Evolutionary conservation across 1,140 invertebrate species (phyloP).

Genomic region (Drosophila micromelanica): DNA sequence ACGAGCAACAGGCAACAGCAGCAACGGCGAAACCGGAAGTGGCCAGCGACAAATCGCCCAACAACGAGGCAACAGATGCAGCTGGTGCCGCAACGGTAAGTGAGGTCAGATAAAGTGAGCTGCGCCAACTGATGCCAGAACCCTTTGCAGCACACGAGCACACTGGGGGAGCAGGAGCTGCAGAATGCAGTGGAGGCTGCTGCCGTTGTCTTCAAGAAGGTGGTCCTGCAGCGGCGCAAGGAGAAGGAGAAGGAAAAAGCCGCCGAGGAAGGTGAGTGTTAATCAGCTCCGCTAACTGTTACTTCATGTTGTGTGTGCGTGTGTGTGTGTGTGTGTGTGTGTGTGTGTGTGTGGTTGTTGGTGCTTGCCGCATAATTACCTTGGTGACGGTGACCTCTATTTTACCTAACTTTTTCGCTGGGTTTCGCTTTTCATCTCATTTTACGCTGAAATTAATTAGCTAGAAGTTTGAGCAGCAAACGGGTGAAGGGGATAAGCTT

Average conservation of each 20-base stretch:
- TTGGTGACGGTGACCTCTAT: slow-evolving; percentile 44
- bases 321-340: slow-evolving; percentile 2
- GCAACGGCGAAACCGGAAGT: slow-evolving; percentile 15
- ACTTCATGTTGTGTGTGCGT: slow-evolving; percentile 1
- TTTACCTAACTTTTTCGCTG: slow-evolving; percentile 59
- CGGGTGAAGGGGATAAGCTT: neutral
- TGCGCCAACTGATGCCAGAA: neutral
- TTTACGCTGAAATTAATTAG: slow-evolving; percentile 70
- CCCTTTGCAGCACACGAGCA: slow-evolving; percentile 68
- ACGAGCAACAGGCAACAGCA: slow-evolving; percentile 16
- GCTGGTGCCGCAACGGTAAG: slow-evolving; percentile 53
- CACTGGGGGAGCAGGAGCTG: slow-evolving; percentile 87
- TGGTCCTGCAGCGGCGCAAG: slow-evolving; percentile 82
- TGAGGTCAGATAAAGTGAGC: neutral
- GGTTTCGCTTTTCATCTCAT: slow-evolving; percentile 66
- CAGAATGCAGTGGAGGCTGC: slow-evolving; percentile 85
- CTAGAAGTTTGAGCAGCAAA: slow-evolving; percentile 15
- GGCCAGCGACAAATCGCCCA: slow-evolving; percentile 45
- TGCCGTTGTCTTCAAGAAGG: slow-evolving; percentile 85
- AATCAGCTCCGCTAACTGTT: slow-evolving; percentile 25
- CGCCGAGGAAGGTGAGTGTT: slow-evolving; percentile 80
- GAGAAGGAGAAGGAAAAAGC: slow-evolving; percentile 76
- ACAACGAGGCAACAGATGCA: slow-evolving; percentile 41
- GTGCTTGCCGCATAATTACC: slow-evolving; percentile 19
- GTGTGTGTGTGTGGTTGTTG: neutral